Percentiles rank a stretch among this genome's conserved stretches.
These are phyloP conservation scores for Phrynocephalus vlangalii DNA, from an alignment of 2,797 vertebrate species.

Conservation along the genomic window DNA sequence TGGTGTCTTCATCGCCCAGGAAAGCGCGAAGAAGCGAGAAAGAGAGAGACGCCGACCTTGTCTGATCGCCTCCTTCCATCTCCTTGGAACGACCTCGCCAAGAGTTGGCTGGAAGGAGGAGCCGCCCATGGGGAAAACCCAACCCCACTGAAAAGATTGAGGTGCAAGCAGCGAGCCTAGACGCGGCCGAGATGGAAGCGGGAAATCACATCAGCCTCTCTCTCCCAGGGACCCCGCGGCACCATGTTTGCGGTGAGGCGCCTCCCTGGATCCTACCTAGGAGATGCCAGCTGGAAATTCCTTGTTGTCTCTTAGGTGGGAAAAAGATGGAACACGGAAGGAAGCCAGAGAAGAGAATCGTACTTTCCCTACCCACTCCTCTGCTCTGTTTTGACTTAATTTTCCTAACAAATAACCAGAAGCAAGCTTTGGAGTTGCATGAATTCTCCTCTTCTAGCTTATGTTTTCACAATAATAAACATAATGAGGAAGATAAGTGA, in stretches of 20 bases:
- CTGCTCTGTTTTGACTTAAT: neutral
- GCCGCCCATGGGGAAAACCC: constrained; percentile 37
- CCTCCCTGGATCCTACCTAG: neutral
- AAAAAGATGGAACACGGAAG: neutral
- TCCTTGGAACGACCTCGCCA: constrained; percentile 78
- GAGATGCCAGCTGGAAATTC: neutral
- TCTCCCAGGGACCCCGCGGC: neutral
- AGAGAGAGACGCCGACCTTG: constrained; percentile 68
- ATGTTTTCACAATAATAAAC: neutral
- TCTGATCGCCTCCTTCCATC: constrained; percentile 72
- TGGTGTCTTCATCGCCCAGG: constrained; percentile 55
- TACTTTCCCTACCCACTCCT: neutral
- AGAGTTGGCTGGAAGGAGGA: constrained; percentile 30
- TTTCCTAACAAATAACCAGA: neutral
- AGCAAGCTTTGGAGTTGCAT: neutral
- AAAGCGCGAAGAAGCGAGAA: too few species aligned
- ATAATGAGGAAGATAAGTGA: neutral
- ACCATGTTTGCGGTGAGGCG: too few species aligned
- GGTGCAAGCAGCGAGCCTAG: constrained; percentile 27
- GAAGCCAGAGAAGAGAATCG: neutral
- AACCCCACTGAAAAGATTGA: constrained; percentile 18
- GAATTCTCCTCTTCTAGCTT: neutral
- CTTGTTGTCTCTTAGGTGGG: fast-evolving
- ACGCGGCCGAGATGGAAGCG: neutral
- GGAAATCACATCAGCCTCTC: neutral